A percentile compares a stretch with the other conserved stretches of the same genome.
phyloP scores from a whole-genome alignment of 1,140 invertebrate species.

The Berghia stephanieae region DNA sequence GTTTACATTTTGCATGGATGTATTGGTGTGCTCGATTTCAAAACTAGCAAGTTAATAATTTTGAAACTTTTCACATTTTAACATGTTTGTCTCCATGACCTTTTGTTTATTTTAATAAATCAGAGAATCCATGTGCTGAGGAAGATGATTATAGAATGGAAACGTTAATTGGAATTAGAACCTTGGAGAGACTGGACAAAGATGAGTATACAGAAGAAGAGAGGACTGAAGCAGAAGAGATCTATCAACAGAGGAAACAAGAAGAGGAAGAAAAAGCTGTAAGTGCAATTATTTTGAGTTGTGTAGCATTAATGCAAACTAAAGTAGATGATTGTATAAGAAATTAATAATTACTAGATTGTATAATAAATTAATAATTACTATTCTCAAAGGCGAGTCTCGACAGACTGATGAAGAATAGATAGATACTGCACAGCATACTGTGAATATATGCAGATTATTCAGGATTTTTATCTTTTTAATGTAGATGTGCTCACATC shows the following conservation, averaged over 20 bases:
- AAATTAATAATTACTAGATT: not conserved
- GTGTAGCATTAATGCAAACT: not conserved
- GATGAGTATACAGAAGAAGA: slow-evolving; percentile 67
- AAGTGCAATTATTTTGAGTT: not conserved
- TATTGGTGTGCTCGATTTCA: too few species aligned
- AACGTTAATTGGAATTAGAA: slow-evolving; percentile 59
- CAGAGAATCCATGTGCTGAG: slow-evolving; percentile 64
- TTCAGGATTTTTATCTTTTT: too few species aligned
- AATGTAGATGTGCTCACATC: too few species aligned
- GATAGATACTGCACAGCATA: too few species aligned
- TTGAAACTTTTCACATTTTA: too few species aligned
- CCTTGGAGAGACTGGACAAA: slow-evolving; percentile 65
- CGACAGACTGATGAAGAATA: too few species aligned
- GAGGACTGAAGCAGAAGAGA: slow-evolving; percentile 62
- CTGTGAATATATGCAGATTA: too few species aligned
- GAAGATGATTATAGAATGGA: slow-evolving; percentile 66
- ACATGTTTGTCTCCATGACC: too few species aligned
- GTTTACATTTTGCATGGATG: too few species aligned
- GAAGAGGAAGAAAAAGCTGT: slow-evolving; percentile 48
- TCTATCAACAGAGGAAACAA: slow-evolving; percentile 52
- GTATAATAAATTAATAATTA: not conserved
- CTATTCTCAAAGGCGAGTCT: too few species aligned
- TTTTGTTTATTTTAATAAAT: slow-evolving; percentile 12
- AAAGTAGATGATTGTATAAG: not conserved
- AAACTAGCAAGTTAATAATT: too few species aligned